Evolutionary conservation across 2,113 vertebrate genomes (phyloP).

Genomic region (Salvelinus namaycush): DNA sequence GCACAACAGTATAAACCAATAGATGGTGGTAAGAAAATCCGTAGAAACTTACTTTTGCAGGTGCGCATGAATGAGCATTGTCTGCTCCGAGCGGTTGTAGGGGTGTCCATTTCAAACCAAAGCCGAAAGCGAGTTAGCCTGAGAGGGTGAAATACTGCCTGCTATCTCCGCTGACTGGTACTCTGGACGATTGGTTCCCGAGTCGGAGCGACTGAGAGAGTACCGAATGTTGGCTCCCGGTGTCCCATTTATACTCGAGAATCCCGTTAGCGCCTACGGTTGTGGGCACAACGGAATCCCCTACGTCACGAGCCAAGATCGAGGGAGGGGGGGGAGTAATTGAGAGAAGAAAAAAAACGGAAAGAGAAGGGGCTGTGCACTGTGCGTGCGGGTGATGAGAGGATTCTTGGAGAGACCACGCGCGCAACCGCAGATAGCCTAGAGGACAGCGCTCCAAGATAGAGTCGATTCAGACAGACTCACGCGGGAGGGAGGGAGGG

Average conservation of each 20-base stretch:
- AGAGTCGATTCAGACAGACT: conserved; percentile 48
- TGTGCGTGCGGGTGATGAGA: conserved; percentile 22
- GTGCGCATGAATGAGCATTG: conserved; percentile 73
- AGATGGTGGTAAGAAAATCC: no score
- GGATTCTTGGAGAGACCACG: conserved; percentile 57
- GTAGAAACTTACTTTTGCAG: conserved; percentile 74
- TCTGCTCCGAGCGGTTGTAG: conserved; percentile 72
- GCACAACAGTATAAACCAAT: no score
- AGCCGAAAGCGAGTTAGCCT: conserved; percentile 83
- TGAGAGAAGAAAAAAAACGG: conserved; percentile 46
- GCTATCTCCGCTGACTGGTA: conserved; percentile 78
- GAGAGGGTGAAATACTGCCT: conserved; percentile 67
- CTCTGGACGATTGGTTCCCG: conserved; percentile 72
- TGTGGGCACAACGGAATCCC: conserved; percentile 76
- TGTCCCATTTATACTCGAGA: conserved; percentile 69
- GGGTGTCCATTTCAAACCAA: conserved; percentile 81
- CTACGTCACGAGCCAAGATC: conserved; percentile 77
- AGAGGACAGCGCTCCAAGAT: conserved; percentile 47
- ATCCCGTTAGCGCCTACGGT: conserved; percentile 70
- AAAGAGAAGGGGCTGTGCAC: conserved; percentile 38
- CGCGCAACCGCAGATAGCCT: conserved; percentile 58
- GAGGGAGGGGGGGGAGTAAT: conserved; percentile 66
- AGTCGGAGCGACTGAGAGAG: conserved; percentile 80
- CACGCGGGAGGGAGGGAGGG: conserved; percentile 38
- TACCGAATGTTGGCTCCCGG: conserved; percentile 55